phyloP scores from a whole-genome alignment of 2,113 vertebrate genomes.

The Rafetus swinhoei region DNA sequence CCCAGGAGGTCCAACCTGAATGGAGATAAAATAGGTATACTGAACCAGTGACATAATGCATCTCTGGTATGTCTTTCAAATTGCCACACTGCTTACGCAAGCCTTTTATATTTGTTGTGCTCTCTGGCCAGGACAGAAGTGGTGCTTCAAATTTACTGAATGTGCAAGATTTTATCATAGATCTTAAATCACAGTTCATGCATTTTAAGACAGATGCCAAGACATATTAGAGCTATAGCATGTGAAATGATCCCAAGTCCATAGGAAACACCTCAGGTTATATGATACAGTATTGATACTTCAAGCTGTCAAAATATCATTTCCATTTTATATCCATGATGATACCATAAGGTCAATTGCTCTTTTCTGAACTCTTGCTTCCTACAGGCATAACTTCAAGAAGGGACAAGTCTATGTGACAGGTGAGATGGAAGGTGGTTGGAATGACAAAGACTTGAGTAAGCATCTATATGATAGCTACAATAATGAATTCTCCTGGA shows the following conservation, averaged over 20 bases:
- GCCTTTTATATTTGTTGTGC: not conserved
- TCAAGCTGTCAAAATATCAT: not conserved
- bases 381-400: not conserved
- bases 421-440: not conserved
- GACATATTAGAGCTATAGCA: not conserved
- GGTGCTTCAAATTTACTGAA: not conserved
- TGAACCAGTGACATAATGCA: not conserved
- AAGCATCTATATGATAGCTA: not conserved
- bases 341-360: not conserved
- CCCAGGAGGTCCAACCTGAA: no score
- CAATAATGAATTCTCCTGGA: not conserved
- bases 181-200: not conserved
- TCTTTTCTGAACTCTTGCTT: constrained; percentile 7
- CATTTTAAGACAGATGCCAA: not conserved
- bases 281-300: not conserved
- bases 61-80: not conserved
- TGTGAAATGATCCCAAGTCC: not conserved
- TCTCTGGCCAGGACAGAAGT: not conserved
- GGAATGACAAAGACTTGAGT: not conserved
- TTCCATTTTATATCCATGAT: constrained; percentile 5
- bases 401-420: not conserved
- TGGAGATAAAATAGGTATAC: not conserved
- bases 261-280: not conserved
- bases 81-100: not conserved
- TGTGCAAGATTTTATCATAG: not conserved